A percentile compares a stretch with the other conserved stretches of the same genome.
Conservation (phyloP, 1,140 invertebrate genomes). For the Metaphire vulgaris region DNA sequence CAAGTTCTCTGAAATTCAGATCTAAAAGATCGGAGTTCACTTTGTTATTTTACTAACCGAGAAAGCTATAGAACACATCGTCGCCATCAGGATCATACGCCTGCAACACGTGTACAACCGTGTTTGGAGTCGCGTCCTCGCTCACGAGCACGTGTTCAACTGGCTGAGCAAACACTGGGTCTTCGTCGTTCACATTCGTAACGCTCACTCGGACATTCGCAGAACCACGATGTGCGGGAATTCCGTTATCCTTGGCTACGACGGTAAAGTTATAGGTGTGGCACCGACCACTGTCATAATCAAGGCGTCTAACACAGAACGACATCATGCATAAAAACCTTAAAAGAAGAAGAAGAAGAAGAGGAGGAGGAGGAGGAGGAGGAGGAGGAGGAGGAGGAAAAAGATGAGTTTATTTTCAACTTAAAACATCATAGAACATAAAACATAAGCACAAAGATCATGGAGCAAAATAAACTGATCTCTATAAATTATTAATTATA, state of each 20-base stretch:
- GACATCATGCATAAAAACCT: too few species aligned
- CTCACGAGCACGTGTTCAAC: constrained; percentile 65
- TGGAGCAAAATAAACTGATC: too few species aligned
- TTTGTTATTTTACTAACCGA: too few species aligned
- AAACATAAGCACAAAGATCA: too few species aligned
- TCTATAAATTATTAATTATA: too few species aligned
- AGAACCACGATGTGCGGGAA: constrained; percentile 57
- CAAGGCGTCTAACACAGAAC: constrained; percentile 40
- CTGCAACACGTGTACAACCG: constrained; percentile 81
- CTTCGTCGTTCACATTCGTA: constrained; percentile 47
- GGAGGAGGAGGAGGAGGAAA: too few species aligned
- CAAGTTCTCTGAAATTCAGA: too few species aligned
- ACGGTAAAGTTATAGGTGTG: constrained; percentile 44
- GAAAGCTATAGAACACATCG: constrained; percentile 42
- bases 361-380: too few species aligned
- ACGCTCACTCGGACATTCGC: constrained; percentile 63
- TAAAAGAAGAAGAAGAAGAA: too few species aligned
- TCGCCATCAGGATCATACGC: constrained; percentile 80
- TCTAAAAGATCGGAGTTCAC: too few species aligned
- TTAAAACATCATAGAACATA: too few species aligned
- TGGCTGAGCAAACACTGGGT: constrained; percentile 57
- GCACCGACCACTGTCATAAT: constrained; percentile 37
- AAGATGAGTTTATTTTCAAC: too few species aligned
- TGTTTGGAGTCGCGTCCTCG: constrained; percentile 82
- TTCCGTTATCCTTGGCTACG: constrained; percentile 42